Base-by-base conservation (phyloP, 2,888 invertebrate genomes). In the Acleris literana region DNA sequence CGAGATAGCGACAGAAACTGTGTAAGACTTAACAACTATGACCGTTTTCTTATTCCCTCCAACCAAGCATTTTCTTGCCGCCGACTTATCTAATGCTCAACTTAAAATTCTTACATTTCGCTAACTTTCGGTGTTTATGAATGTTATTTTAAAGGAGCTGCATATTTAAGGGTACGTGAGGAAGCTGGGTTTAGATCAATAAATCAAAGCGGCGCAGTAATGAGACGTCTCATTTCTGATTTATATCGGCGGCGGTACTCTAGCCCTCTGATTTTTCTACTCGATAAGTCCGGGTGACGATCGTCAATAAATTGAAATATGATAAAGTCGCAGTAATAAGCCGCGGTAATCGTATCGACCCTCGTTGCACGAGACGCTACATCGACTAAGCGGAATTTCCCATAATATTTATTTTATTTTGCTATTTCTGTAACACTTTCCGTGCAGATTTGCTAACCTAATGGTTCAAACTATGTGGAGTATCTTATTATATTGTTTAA, bases 21-120 rank as follows among this genome's bases (percentile, higher is more conserved):
- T 90, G 87, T 90, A 90, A 91, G 92, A 92, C 92, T 92, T 92
- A 92, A 92, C 92, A 92, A 92, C 92, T 92, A 92, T 90, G 85
- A 89, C 87, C 91, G 84, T 90, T 91, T 91, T 91, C 91, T 90
- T 92, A 91, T 92, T 92, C 90, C 84, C 85, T 86, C 85, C 86
- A 76, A 88, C 87, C 88, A 87, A 87, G 88, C 83, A 88, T 89
- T 92, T 90, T 90, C 89, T 86, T 86, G 81, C 79, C 82, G 82
- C 78, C 84, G 87, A 89, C 89, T 92, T 92, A 92, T 92, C 91
- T 92, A 88, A 91, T 80, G 86, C 83, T 85, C 81, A 80, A 81
- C 85, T 88, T 90, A 88, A 90, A 90, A 87, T 90, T 85, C 83
- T 85, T 81, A 87, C 84, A 82, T 87, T 84, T 79, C 78, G 77